phyloP scores from a whole-genome alignment of 64 coral and sea anemone species.

The Montipora capricornis region DNA sequence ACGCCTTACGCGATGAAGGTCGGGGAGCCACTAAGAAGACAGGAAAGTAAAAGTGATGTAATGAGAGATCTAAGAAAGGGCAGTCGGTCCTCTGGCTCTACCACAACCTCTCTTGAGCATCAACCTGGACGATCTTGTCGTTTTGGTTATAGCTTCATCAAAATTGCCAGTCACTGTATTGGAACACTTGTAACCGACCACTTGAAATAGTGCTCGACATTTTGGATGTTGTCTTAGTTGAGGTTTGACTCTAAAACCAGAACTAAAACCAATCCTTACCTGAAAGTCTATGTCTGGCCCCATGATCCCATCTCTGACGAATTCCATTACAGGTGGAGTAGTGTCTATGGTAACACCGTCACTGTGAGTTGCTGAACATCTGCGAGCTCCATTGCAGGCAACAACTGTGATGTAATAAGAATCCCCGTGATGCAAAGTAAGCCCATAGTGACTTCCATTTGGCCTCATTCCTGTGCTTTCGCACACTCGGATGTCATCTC shows the following conservation, averaged over 20 bases:
- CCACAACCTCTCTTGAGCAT: too few species aligned
- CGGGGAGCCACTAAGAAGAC: too few species aligned
- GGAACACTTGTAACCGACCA: too few species aligned
- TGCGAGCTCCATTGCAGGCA: slow-evolving; percentile 91
- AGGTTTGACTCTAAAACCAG: too few species aligned
- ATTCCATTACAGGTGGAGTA: slow-evolving; percentile 86
- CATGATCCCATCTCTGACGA: slow-evolving; percentile 96
- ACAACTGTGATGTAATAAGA: slow-evolving; percentile 85
- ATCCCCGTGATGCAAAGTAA: slow-evolving; percentile 68
- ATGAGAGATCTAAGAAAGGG: too few species aligned
- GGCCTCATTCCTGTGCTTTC: slow-evolving; percentile 79
- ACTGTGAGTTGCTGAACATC: slow-evolving; percentile 88
- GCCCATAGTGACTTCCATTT: slow-evolving; percentile 82
- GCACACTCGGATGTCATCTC: slow-evolving; percentile 80
- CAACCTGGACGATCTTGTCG: too few species aligned
- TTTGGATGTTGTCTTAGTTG: neutral
- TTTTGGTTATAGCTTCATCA: too few species aligned
- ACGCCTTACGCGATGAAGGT: too few species aligned
- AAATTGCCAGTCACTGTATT: too few species aligned
- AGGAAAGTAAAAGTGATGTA: too few species aligned
- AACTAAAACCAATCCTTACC: slow-evolving; percentile 11
- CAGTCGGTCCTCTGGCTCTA: too few species aligned
- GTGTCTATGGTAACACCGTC: slow-evolving; percentile 90
- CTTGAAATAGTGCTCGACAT: too few species aligned
- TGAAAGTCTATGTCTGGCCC: slow-evolving; percentile 98